A percentile compares a stretch with the other conserved stretches of the same genome.
These are phyloP conservation scores for Thunnus maccoyii DNA, from an alignment of 2,113 vertebrate genomes.

Conservation along the genomic window DNA sequence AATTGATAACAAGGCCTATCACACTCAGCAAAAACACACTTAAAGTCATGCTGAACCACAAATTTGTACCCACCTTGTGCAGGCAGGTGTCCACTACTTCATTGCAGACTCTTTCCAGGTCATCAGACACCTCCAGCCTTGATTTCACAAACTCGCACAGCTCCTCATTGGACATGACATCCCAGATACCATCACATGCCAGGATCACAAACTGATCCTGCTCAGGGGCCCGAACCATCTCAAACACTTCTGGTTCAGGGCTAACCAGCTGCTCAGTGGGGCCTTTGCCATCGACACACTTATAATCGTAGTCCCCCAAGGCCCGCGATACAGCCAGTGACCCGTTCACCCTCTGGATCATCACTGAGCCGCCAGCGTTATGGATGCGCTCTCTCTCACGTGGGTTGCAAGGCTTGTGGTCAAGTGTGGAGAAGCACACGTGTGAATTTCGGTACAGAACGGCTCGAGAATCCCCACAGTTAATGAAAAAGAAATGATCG, in stretches of 20 bases:
- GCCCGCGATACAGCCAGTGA: constrained; percentile 97
- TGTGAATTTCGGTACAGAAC: constrained; percentile 94
- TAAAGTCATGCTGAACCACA: background rate
- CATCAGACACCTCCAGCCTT: constrained; percentile 94
- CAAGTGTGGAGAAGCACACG: constrained; percentile 97
- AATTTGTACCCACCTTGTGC: constrained; percentile 91
- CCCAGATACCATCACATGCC: constrained; percentile 99
- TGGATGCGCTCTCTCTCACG: constrained; percentile 98
- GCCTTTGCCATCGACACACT: constrained; percentile 98
- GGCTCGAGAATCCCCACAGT: constrained; percentile 97
- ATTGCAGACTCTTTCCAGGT: constrained; percentile 98
- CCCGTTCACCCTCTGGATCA: constrained; percentile 99
- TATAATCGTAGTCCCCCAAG: constrained; percentile 99
- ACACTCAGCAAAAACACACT: constrained; percentile 4
- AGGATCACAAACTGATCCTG: constrained; percentile 97
- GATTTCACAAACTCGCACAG: constrained; percentile 97
- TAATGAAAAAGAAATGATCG: constrained; percentile 96
- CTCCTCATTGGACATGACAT: constrained; percentile 99
- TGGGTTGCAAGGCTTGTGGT: constrained; percentile 99
- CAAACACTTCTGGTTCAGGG: constrained; percentile 97
- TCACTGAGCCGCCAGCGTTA: constrained; percentile 98
- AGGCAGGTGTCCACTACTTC: constrained; percentile 99
- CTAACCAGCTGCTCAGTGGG: constrained; percentile 99
- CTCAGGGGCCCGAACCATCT: constrained; percentile 92
- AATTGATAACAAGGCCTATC: background rate